Conservation (phyloP, 2,113 vertebrate genomes). For the Dicaeum eximium region DNA sequence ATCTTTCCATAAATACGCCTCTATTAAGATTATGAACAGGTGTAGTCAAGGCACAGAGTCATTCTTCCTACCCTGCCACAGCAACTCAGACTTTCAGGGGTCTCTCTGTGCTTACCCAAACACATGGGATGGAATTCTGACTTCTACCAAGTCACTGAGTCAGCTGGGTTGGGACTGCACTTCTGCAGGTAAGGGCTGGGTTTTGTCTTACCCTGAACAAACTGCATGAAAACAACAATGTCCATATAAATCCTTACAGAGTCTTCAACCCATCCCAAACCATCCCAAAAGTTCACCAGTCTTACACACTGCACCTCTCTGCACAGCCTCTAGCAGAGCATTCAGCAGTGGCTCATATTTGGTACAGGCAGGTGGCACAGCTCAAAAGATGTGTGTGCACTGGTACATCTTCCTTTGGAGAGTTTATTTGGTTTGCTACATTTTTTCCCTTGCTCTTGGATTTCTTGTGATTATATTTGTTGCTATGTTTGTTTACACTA, state of each 20-base stretch:
- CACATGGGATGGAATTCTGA: not conserved
- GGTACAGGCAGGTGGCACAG: not conserved
- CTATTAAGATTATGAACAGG: not conserved
- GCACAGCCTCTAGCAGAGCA: not conserved
- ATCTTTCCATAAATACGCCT: not conserved
- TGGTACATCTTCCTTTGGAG: not conserved
- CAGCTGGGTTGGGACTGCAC: not conserved
- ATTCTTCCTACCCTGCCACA: not conserved
- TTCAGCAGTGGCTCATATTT: not conserved
- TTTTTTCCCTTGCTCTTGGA: not conserved
- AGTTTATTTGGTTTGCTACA: not conserved
- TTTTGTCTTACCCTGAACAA: not conserved
- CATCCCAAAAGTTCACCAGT: not conserved
- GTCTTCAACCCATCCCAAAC: not conserved
- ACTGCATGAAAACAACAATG: not conserved
- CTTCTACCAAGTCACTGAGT: not conserved
- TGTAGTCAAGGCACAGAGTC: not conserved
- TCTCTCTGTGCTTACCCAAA: not conserved
- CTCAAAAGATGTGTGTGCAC: not conserved
- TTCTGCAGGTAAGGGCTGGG: not conserved
- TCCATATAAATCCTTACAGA: not conserved
- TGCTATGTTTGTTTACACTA: not conserved
- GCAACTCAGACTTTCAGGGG: not conserved
- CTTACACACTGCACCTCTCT: accelerated
- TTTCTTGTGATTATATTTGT: not conserved